Evolutionary conservation across 2,797 vertebrate genomes (phyloP).

Genomic region (Podargus strigoides): DNA sequence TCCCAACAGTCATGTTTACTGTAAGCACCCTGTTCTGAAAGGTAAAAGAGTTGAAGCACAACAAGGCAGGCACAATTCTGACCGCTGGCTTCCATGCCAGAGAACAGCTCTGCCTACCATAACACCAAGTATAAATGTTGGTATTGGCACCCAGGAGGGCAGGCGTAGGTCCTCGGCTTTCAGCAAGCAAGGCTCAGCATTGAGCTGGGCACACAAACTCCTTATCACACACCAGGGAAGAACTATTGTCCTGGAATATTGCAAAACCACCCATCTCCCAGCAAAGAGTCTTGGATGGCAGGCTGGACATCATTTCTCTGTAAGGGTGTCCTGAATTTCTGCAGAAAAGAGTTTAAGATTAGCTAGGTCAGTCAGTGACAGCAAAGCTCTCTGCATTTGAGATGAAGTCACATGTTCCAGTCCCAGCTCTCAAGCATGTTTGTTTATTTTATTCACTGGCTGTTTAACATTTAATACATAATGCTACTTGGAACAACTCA

Average conservation of each 20-base stretch:
- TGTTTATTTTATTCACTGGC: neutral
- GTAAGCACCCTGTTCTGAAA: neutral
- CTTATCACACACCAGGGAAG: neutral
- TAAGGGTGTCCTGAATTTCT: neutral
- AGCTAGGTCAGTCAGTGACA: neutral
- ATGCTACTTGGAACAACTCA: neutral
- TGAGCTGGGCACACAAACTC: neutral
- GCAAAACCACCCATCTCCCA: neutral
- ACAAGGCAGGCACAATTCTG: neutral
- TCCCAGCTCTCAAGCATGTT: neutral
- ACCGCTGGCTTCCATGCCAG: neutral
- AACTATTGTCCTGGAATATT: neutral
- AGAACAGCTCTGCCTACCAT: neutral
- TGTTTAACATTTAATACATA: slow-evolving; percentile 2
- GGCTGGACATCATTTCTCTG: neutral
- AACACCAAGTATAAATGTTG: neutral
- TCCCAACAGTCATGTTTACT: neutral
- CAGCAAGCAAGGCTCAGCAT: neutral
- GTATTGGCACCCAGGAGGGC: neutral
- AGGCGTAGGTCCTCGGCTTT: neutral
- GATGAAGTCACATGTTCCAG: neutral
- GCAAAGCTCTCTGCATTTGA: neutral
- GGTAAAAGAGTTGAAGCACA: neutral
- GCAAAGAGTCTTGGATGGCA: neutral
- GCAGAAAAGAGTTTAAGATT: neutral